Conservation (phyloP, 2,113 vertebrate genomes). For the Larimichthys polyactis region DNA sequence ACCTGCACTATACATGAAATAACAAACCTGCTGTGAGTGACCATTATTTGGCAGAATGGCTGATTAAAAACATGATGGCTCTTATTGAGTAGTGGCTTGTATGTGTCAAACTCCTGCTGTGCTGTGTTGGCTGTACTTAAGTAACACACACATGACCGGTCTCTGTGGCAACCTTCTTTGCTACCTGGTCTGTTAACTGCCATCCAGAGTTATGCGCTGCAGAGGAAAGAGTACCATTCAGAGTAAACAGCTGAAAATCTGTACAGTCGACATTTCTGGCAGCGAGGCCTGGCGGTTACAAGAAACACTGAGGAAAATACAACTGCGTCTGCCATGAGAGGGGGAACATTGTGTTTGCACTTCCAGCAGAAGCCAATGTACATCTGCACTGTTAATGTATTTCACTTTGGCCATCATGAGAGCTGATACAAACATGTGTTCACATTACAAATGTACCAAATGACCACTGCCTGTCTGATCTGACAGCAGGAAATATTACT, state of each 20-base stretch:
- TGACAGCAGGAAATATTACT: slow-evolving; percentile 28
- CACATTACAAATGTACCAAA: slow-evolving; percentile 47
- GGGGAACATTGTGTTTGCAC: slow-evolving; percentile 11
- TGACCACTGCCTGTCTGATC: slow-evolving; percentile 16
- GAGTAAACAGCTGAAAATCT: slow-evolving; percentile 46
- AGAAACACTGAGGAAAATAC: slow-evolving; percentile 15
- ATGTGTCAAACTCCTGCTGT: slow-evolving; percentile 37
- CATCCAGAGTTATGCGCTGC: slow-evolving; percentile 42
- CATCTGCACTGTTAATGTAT: slow-evolving; percentile 23
- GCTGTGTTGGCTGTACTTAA: slow-evolving; percentile 44
- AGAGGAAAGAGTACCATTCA: slow-evolving; percentile 52
- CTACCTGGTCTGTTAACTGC: slow-evolving; percentile 51
- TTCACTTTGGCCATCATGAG: slow-evolving; percentile 60
- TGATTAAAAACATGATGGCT: slow-evolving; percentile 49
- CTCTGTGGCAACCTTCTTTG: slow-evolving; percentile 63
- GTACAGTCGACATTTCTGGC: slow-evolving; percentile 33
- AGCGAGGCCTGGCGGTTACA: slow-evolving; percentile 30
- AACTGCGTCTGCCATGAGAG: not conserved
- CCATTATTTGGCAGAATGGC: slow-evolving; percentile 17
- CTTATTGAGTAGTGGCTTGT: slow-evolving; percentile 46
- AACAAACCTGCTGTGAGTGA: slow-evolving; percentile 26
- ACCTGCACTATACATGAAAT: slow-evolving; percentile 23
- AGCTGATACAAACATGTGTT: slow-evolving; percentile 56
- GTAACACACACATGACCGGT: slow-evolving; percentile 60
- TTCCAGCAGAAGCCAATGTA: slow-evolving; percentile 25